These are phyloP conservation scores for Hippoglossus stenolepis DNA, from an alignment of 2,113 vertebrate genomes.

Conservation along the genomic window DNA sequence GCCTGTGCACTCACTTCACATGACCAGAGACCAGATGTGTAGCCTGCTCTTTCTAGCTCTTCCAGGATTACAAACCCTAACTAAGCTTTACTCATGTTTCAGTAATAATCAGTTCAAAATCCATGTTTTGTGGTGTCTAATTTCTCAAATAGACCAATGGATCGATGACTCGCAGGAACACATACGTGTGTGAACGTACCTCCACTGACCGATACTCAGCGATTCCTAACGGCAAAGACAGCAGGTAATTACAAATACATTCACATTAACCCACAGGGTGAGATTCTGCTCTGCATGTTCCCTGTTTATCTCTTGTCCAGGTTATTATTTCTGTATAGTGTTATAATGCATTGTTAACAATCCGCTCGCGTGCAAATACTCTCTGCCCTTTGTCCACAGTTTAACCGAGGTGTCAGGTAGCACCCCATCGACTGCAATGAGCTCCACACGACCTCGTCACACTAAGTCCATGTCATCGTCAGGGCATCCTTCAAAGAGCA, in stretches of 20 bases:
- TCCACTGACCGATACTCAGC: constrained; percentile 90
- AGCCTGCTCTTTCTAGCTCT: too few relatives aligned
- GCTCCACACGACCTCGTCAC: constrained; percentile 93
- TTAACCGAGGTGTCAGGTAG: constrained; percentile 94
- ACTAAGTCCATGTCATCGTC: constrained; percentile 99
- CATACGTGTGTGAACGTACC: constrained; percentile 94
- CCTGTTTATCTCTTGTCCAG: too few relatives aligned
- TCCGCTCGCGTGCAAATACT: neutral
- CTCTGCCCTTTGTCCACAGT: constrained; percentile 70
- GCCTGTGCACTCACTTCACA: too few relatives aligned
- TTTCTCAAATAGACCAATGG: constrained; percentile 85
- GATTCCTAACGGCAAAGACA: constrained; percentile 97
- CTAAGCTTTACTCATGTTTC: neutral
- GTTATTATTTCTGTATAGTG: too few relatives aligned
- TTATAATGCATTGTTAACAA: too few relatives aligned
- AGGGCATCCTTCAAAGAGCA: constrained; percentile 95
- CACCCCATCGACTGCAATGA: constrained; percentile 82
- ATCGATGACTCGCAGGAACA: constrained; percentile 97
- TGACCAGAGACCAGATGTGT: too few relatives aligned
- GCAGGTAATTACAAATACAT: constrained; percentile 84
- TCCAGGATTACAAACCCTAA: too few relatives aligned
- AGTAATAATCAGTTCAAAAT: neutral
- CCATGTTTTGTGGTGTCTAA: neutral
- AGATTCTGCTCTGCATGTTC: too few relatives aligned
- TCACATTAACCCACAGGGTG: neutral